phyloP scores from a whole-genome alignment of 2,888 invertebrate species.

The Noctua pronuba region DNA sequence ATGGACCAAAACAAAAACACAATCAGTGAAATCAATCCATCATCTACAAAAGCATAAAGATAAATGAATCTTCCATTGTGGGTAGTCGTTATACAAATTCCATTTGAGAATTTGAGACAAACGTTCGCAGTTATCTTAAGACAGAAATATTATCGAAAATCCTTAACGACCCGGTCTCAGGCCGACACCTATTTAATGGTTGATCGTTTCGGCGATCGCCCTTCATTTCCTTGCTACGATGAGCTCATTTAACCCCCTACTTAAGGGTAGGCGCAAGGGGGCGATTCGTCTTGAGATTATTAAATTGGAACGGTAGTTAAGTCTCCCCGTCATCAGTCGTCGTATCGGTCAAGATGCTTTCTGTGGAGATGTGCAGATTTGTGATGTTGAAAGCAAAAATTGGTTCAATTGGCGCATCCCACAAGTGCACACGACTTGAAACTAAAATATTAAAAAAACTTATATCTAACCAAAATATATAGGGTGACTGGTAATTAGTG shows the following conservation, averaged over 20 bases:
- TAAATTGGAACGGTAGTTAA: background rate
- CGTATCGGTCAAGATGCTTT: background rate
- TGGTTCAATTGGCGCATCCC: background rate
- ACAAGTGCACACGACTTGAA: no score
- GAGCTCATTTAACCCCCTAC: constrained; percentile 79
- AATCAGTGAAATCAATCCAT: constrained; percentile 57
- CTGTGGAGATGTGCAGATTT: background rate
- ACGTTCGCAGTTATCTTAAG: constrained; percentile 49
- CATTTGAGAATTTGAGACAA: constrained; percentile 66
- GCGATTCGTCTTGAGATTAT: constrained; percentile 25
- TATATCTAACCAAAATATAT: no score
- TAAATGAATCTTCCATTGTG: constrained; percentile 49
- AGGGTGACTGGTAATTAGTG: no score
- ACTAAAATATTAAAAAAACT: no score
- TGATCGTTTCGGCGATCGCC: constrained; percentile 82
- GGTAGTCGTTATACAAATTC: constrained; percentile 61
- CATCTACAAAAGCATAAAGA: constrained; percentile 52
- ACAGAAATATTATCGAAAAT: constrained; percentile 65
- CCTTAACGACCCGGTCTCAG: constrained; percentile 61
- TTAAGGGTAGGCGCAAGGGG: constrained; percentile 46
- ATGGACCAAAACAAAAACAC: constrained; percentile 42
- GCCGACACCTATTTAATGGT: constrained; percentile 82
- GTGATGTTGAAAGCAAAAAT: background rate
- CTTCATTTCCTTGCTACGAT: constrained; percentile 82
- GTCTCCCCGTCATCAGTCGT: background rate